Conservation (phyloP, 2,797 vertebrate species). For the Xerus rutilus region DNA sequence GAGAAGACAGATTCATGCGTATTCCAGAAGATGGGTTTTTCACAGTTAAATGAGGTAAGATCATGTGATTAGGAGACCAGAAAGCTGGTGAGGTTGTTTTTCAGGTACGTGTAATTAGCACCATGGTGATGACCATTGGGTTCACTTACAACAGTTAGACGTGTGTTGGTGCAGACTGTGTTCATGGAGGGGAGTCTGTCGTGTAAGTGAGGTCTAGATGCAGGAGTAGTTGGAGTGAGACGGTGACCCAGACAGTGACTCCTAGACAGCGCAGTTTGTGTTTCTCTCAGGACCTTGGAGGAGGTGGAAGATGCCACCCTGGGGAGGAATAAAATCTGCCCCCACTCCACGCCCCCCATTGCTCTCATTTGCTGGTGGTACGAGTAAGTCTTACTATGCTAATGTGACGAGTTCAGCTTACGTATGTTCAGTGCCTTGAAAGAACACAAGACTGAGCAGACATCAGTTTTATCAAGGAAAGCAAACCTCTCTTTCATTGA, state of each 20-base stretch:
- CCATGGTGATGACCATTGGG: neutral
- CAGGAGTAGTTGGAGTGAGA: neutral
- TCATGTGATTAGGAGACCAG: neutral
- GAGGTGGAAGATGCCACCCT: too few species aligned
- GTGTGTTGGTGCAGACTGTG: fast-evolving
- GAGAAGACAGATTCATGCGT: neutral
- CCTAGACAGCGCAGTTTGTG: neutral
- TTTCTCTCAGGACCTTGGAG: neutral
- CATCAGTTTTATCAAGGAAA: neutral
- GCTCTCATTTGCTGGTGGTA: neutral
- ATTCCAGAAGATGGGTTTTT: neutral
- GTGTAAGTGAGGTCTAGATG: neutral
- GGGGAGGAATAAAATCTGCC: neutral
- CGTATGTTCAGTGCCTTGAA: neutral
- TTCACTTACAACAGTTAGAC: neutral
- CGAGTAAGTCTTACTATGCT: neutral
- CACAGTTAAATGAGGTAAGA: neutral
- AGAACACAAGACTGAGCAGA: neutral
- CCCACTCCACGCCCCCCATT: neutral
- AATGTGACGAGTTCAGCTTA: neutral
- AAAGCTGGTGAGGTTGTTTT: neutral
- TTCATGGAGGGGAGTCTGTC: neutral
- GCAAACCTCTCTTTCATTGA: neutral
- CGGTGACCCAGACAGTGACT: neutral
- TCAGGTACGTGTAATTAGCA: neutral